phyloP scores from a whole-genome alignment of 2,113 vertebrate genomes.

The Morphnarchus princeps region DNA sequence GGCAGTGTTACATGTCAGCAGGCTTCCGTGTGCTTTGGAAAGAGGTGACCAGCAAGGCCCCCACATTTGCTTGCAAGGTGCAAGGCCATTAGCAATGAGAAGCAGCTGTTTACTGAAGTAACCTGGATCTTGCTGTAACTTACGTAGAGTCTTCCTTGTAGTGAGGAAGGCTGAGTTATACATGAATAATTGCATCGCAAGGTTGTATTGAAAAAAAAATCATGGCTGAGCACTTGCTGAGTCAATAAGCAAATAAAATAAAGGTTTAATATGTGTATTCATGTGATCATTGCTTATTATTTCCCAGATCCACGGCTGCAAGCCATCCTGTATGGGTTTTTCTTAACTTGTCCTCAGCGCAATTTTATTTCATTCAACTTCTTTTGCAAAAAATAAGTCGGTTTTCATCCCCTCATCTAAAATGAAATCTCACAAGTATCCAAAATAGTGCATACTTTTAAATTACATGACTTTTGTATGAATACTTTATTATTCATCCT shows the following conservation, averaged over 20 bases:
- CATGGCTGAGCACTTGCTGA: neutral
- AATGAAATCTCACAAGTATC: neutral
- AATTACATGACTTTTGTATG: neutral
- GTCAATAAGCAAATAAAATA: neutral
- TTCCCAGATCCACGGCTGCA: neutral
- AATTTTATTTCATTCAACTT: neutral
- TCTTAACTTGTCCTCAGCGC: neutral
- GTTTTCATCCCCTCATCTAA: neutral
- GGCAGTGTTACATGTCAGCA: neutral
- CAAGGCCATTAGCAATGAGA: neutral
- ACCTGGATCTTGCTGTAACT: neutral
- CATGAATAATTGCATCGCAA: neutral
- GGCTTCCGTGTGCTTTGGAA: neutral
- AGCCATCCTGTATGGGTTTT: neutral
- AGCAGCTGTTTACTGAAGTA: neutral
- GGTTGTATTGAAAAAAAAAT: neutral
- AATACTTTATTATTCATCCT: neutral
- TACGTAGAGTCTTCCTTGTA: neutral
- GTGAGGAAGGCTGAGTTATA: neutral
- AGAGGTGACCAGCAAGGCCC: neutral
- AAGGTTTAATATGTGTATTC: neutral
- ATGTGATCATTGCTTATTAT: neutral
- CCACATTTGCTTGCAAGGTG: neutral
- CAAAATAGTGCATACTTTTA: neutral
- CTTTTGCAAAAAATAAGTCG: neutral